phyloP scores from a whole-genome alignment of 2,113 vertebrate species.

The Pygoscelis antarcticus region DNA sequence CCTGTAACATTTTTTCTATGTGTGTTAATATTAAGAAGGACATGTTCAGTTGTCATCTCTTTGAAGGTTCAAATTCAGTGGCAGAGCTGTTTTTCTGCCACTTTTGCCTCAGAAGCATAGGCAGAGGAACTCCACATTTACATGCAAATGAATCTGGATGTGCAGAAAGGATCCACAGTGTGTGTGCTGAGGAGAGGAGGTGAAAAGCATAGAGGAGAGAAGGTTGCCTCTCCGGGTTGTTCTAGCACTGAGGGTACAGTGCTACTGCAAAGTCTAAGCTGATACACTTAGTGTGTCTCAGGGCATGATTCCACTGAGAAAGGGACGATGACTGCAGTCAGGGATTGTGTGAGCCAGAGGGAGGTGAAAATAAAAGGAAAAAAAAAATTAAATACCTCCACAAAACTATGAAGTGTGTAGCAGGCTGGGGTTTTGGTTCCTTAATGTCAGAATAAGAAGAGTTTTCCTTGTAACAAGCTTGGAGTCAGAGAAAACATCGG shows the following conservation, averaged over 20 bases:
- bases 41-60: neutral
- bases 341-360: neutral
- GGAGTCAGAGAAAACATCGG: neutral
- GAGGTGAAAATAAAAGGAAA: neutral
- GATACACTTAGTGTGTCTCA: neutral
- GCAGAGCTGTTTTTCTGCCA: neutral
- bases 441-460: neutral
- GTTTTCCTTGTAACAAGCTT: neutral
- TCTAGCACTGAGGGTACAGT: neutral
- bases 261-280: neutral
- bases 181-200: neutral
- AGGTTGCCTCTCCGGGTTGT: neutral
- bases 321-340: neutral
- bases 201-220: neutral
- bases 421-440: neutral
- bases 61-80: neutral
- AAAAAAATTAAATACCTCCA: neutral
- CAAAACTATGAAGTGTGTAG: neutral
- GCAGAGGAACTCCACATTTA: neutral
- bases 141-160: neutral
- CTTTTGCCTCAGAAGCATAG: neutral
- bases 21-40: neutral
- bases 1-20: rapidly evolving
- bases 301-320: neutral
- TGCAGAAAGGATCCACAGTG: neutral